A percentile compares a stretch with the other conserved stretches of the same genome.
Conservation (phyloP, 2,797 vertebrate species). For the Enteromius fasciolatus region DNA sequence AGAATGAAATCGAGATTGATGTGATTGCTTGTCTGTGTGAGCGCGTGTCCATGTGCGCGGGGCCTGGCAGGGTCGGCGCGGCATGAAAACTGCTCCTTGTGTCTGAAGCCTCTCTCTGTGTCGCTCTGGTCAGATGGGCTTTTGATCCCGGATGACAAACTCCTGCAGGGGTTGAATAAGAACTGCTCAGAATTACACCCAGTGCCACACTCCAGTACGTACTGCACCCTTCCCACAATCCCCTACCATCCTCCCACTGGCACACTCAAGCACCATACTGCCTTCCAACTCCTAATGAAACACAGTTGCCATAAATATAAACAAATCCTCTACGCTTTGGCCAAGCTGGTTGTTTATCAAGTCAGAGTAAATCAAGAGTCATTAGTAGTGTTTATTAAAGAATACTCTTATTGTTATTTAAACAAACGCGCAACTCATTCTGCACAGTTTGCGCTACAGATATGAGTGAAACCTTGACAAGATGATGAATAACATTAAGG, state of each 20-base stretch:
- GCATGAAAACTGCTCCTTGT: constrained; percentile 48
- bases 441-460: neutral
- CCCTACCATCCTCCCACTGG: constrained; percentile 31
- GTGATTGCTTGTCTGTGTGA: constrained; percentile 24
- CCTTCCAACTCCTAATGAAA: constrained; percentile 8
- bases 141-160: constrained; percentile 50
- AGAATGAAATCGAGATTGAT: constrained; percentile 40
- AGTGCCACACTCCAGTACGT: constrained; percentile 33
- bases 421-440: neutral
- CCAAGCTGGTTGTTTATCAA: constrained; percentile 8
- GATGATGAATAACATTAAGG: neutral
- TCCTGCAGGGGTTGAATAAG: constrained; percentile 47
- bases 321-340: neutral
- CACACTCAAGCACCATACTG: constrained; percentile 9
- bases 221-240: constrained; percentile 20
- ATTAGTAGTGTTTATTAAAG: neutral
- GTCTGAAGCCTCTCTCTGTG: constrained; percentile 47
- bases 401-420: neutral
- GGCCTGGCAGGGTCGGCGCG: constrained; percentile 5
- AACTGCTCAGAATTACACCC: constrained; percentile 43
- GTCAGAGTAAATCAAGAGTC: neutral
- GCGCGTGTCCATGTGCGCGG: neutral
- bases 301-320: constrained; percentile 34
- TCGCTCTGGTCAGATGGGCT: constrained; percentile 49
- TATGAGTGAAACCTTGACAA: neutral